phyloP scores from a whole-genome alignment of 2,797 vertebrate genomes.

The Galago senegalensis region DNA sequence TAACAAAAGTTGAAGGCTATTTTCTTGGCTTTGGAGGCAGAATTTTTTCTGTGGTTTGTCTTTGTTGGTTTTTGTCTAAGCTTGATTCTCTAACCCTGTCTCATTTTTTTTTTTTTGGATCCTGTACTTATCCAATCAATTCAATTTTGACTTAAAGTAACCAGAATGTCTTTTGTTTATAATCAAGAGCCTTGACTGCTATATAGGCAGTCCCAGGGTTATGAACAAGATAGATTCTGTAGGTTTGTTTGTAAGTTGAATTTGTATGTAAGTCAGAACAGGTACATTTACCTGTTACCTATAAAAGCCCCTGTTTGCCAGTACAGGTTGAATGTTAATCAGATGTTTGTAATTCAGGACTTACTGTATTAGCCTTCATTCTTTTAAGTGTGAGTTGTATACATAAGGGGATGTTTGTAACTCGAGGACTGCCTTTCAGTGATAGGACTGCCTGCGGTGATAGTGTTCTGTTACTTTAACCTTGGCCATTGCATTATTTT shows the following conservation, averaged over 20 bases:
- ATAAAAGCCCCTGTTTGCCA: too few relatives aligned
- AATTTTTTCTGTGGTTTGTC: not conserved
- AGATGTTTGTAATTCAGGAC: too few relatives aligned
- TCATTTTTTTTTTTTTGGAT: not conserved
- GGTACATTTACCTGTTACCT: too few relatives aligned
- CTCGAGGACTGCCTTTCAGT: too few relatives aligned
- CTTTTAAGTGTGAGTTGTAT: too few relatives aligned
- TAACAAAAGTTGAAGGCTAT: not conserved
- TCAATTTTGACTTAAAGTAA: slow-evolving; percentile 38
- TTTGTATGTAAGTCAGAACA: too few relatives aligned
- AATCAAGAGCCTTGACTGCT: not conserved
- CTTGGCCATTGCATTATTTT: not conserved
- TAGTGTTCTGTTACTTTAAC: slow-evolving; percentile 2
- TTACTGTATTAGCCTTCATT: too few relatives aligned
- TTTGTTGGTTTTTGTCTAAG: not conserved
- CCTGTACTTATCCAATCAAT: not conserved
- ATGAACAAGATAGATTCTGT: too few relatives aligned
- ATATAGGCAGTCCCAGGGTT: too few relatives aligned
- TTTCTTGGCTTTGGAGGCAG: not conserved
- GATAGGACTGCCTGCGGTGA: not conserved
- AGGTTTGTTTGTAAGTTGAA: too few relatives aligned
- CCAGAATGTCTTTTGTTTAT: not conserved
- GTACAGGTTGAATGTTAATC: too few relatives aligned
- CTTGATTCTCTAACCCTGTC: not conserved
- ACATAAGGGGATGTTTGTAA: too few relatives aligned